These are phyloP conservation scores for Mimachlamys varia DNA, from an alignment of 2,888 invertebrate genomes.

Conservation along the genomic window DNA sequence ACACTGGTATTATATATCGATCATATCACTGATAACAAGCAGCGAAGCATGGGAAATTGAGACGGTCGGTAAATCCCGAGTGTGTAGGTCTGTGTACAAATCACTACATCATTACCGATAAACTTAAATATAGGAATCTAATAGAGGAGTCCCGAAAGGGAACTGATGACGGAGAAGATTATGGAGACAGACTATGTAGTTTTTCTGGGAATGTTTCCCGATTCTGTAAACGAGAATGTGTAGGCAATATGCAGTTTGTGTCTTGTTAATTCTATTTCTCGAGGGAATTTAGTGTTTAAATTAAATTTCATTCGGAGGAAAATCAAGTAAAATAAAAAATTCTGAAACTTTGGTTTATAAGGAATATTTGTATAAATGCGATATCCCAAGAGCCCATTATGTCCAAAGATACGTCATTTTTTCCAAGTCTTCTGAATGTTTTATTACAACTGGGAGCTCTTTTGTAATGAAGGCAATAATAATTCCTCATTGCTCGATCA, in stretches of 20 bases:
- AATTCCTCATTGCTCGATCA: constrained; percentile 34
- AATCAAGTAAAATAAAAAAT: background rate
- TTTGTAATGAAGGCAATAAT: constrained; percentile 23
- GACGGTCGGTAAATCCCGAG: background rate
- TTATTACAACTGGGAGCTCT: constrained; percentile 25
- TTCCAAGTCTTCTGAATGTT: background rate
- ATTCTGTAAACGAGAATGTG: background rate
- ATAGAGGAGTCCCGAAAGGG: constrained; percentile 32
- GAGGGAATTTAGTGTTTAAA: background rate
- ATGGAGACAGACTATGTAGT: background rate
- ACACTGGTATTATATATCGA: background rate
- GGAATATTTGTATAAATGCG: background rate
- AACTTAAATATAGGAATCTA: constrained; percentile 36
- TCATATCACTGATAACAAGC: constrained; percentile 21
- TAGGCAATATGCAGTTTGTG: background rate
- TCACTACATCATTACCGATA: constrained; percentile 28
- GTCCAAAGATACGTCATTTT: background rate
- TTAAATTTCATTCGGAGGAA: background rate
- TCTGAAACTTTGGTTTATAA: background rate
- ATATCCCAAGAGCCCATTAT: background rate
- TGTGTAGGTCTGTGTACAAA: background rate
- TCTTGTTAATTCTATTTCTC: background rate
- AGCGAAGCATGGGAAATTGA: background rate
- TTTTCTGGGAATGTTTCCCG: background rate
- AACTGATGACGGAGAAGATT: constrained; percentile 16